Base-by-base conservation (phyloP, 1,140 invertebrate species). In the Contarinia nasturtii region DNA sequence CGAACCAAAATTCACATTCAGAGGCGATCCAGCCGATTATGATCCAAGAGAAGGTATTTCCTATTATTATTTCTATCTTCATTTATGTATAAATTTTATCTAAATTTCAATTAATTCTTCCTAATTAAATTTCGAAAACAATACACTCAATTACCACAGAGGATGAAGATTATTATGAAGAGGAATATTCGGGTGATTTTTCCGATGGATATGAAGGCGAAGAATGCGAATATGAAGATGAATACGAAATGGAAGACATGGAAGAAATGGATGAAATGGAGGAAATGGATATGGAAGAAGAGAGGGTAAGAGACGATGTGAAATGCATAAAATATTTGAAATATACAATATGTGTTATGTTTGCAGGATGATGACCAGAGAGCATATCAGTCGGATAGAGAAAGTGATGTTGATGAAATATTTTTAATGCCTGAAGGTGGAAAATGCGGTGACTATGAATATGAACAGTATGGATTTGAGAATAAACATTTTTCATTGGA, bases 381-480 rank as follows among this genome's bases (percentile, higher is more conserved):
- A 20, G 7, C n/a, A 14, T 46, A 18, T 46, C 20, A 38, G 34
- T 20, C 14, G 20, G n/a, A 19, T 15, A 36, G 40, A 21, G 45
- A 47, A 17, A 11, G n/a, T 5, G 46, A 47, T 17, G 27, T 49
- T 14, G 48, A 49, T 42, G 48, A 49, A 42, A 49, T 49, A 18
- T 49, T 42, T 44, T 46, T 49, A 8, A 45, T 49, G 33, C 48
- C 48, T 11, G 38, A 20, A 14, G 40, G 37, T 18, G 27, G 34
- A 22, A 20, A 45, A 15, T 42, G 20, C 43, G 8, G 21, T 17
- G 44, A 45, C 2, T 34, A 49, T 4, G 44, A 45, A 7, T 34
- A 49, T 11, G 41, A 43, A 7, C 20, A 38, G 15, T 37, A n/a
- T 41, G 44, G 33, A 17, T 36, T 45, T 17, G 37, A 48, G 41